Conservation (phyloP, 2,797 vertebrate genomes). For the Basileuterus tristriatus region DNA sequence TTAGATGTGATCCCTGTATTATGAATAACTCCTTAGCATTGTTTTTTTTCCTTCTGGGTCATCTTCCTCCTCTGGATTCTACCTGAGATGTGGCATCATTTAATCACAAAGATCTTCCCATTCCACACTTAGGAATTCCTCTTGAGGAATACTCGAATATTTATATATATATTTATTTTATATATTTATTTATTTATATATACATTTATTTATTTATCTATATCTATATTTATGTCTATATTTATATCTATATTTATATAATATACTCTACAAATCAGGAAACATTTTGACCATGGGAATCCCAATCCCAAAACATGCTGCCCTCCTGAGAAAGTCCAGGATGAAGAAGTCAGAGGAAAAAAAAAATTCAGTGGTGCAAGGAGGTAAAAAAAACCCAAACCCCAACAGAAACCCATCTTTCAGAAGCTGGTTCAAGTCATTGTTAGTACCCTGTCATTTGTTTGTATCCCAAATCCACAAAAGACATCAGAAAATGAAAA, state of each 20-base stretch:
- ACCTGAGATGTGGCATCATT: neutral
- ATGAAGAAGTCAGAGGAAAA: neutral
- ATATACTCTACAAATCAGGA: neutral
- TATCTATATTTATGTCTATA: too few relatives aligned
- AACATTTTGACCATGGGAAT: neutral
- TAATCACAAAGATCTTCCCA: neutral
- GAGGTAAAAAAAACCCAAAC: neutral
- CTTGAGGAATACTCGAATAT: neutral
- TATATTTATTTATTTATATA: neutral
- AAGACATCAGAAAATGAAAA: neutral
- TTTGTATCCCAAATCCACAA: neutral
- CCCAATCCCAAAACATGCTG: neutral
- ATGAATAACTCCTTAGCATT: neutral
- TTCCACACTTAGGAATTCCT: neutral
- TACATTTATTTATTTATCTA: too few relatives aligned
- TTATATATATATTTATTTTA: too few relatives aligned
- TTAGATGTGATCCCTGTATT: neutral
- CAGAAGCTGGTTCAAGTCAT: neutral
- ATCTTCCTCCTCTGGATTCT: neutral
- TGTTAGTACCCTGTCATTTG: neutral
- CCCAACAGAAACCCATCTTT: neutral
- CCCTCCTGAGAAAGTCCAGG: neutral
- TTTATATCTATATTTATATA: too few relatives aligned
- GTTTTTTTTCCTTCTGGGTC: neutral
- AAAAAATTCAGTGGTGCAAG: neutral